A percentile compares a stretch with the other conserved stretches of the same genome.
These are phyloP conservation scores for Onthophagus sagittarius DNA, from an alignment of 2,888 invertebrate genomes.

Conservation along the genomic window DNA sequence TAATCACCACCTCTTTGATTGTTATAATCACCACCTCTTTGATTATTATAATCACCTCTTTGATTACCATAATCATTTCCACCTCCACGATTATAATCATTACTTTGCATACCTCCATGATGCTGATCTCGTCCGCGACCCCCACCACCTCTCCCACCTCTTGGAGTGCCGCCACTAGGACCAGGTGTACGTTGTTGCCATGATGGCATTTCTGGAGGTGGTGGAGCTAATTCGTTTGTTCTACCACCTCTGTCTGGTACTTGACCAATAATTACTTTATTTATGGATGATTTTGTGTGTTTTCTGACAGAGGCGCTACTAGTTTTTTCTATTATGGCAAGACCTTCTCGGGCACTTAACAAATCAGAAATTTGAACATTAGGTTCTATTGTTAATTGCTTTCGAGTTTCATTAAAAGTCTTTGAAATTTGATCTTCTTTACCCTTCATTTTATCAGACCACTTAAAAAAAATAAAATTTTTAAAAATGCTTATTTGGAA, in stretches of 20 bases:
- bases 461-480: conserved; percentile 52
- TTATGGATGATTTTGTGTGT: conserved; percentile 78
- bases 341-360: conserved; percentile 77
- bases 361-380: conserved; percentile 71
- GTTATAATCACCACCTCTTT: conserved; percentile 21
- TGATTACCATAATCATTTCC: conserved; percentile 17
- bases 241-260: conserved; percentile 95
- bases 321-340: conserved; percentile 88
- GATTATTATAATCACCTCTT: conserved; percentile 14
- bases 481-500: not conserved
- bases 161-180: conserved; percentile 49
- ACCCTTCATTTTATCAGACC: conserved; percentile 76
- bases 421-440: conserved; percentile 68
- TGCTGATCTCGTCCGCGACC: conserved; percentile 40
- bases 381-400: conserved; percentile 56
- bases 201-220: conserved; percentile 96
- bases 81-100: conserved; percentile 27
- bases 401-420: conserved; percentile 55
- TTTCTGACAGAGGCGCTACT: conserved; percentile 81
- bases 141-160: conserved; percentile 45
- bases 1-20: conserved; percentile 20
- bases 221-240: conserved; percentile 85
- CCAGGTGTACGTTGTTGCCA: conserved; percentile 72
- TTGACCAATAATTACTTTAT: conserved; percentile 84
- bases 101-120: conserved; percentile 32